Conservation (phyloP, 2,797 vertebrate species). For the Silurus aristotelis region DNA sequence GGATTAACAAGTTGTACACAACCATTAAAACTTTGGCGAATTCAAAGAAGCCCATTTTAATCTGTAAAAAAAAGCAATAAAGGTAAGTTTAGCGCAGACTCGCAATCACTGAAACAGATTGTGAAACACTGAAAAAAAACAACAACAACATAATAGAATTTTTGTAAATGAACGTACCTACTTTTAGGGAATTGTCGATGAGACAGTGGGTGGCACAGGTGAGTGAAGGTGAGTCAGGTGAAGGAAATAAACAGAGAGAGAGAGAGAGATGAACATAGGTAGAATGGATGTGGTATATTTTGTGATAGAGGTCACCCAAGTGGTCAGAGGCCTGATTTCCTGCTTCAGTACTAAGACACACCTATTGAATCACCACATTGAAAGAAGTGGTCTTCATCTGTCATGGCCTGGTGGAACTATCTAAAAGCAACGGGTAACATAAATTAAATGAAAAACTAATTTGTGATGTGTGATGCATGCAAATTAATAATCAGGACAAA, state of each 20-base stretch:
- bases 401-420: conserved; percentile 7
- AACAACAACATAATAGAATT: too few relatives aligned
- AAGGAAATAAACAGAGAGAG: conserved; percentile 6
- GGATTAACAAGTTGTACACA: conserved; percentile 86
- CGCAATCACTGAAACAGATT: background rate
- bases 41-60: conserved; percentile 85
- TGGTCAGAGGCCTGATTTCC: conserved; percentile 27
- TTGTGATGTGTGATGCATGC: conserved; percentile 9
- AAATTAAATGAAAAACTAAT: conserved; percentile 15
- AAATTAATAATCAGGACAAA: conserved; percentile 18
- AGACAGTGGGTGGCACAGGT: background rate
- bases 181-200: conserved; percentile 13
- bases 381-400: conserved; percentile 5
- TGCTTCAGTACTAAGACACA: background rate
- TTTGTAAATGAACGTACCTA: conserved; percentile 40
- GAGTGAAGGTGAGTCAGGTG: background rate
- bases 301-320: conserved; percentile 29
- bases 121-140: background rate
- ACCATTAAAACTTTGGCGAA: conserved; percentile 86
- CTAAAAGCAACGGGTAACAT: conserved; percentile 11
- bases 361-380: background rate
- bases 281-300: conserved; percentile 59
- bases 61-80: conserved; percentile 62
- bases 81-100: background rate
- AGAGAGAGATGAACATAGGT: conserved; percentile 32